These are phyloP conservation scores for Acleris literana DNA, from an alignment of 2,888 invertebrate species.

Conservation along the genomic window DNA sequence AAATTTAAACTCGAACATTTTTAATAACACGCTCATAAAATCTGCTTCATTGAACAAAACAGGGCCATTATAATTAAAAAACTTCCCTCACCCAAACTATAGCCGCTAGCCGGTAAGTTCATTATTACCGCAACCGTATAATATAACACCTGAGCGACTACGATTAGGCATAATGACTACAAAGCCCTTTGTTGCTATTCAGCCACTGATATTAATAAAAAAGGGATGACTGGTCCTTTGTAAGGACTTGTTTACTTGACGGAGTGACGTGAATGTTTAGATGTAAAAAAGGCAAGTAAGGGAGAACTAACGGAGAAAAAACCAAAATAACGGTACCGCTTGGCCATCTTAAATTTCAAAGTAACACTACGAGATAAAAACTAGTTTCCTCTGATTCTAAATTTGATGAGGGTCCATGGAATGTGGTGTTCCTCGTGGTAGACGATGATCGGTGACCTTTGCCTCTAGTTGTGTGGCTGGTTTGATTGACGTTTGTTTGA, in stretches of 20 bases:
- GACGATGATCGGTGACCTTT: constrained; percentile 75
- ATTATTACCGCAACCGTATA: constrained; percentile 66
- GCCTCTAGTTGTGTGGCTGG: constrained; percentile 69
- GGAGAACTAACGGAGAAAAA: constrained; percentile 56
- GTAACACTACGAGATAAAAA: constrained; percentile 45
- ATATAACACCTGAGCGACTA: constrained; percentile 78
- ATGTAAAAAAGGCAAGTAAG: constrained; percentile 60
- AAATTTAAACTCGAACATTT: constrained; percentile 9
- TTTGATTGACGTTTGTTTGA: constrained; percentile 80
- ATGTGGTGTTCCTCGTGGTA: constrained; percentile 52
- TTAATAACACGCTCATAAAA: constrained; percentile 29
- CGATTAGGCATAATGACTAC: constrained; percentile 75
- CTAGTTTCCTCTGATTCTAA: constrained; percentile 42
- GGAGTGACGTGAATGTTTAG: constrained; percentile 75
- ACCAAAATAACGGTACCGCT: constrained; percentile 47
- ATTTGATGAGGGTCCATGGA: constrained; percentile 39
- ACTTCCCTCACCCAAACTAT: constrained; percentile 37
- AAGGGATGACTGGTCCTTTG: constrained; percentile 73
- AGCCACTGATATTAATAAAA: constrained; percentile 78
- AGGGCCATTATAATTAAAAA: constrained; percentile 30
- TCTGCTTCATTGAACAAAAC: constrained; percentile 29
- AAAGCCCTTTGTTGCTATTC: constrained; percentile 75
- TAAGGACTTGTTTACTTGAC: constrained; percentile 72
- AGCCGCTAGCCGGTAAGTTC: constrained; percentile 52
- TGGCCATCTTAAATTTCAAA: constrained; percentile 44